phyloP scores from a whole-genome alignment of 30 jellyfish, hydroid and myxozoan species.

The Chrysaora quinquecirrha region DNA sequence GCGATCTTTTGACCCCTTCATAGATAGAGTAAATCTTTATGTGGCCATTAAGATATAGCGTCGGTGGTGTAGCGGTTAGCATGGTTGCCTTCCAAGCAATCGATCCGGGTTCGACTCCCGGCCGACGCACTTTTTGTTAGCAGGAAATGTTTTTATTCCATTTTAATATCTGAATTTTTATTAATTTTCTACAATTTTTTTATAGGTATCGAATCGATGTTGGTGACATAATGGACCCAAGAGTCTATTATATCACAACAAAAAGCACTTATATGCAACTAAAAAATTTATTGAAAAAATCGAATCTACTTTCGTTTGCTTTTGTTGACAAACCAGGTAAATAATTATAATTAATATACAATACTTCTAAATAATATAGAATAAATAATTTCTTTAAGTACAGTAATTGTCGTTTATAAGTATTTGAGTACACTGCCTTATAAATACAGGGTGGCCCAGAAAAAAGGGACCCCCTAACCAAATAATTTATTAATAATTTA shows the following conservation, averaged over 20 bases:
- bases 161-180: too few species aligned
- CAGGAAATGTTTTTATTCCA: too few species aligned
- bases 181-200: too few species aligned
- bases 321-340: constrained; percentile 93
- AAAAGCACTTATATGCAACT: constrained; percentile 79
- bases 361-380: too few species aligned
- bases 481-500: too few species aligned
- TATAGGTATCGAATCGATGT: constrained; percentile 66
- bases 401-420: too few species aligned
- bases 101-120: constrained; percentile 5
- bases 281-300: constrained; percentile 59
- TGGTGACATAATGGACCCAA: constrained; percentile 90
- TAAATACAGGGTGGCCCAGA: too few species aligned
- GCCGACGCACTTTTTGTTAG: neutral
- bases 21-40: too few species aligned
- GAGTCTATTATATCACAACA: constrained; percentile 67
- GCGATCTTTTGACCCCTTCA: neutral
- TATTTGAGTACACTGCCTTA: too few species aligned
- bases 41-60: neutral
- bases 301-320: constrained; percentile 77
- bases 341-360: too few species aligned
- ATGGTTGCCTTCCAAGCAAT: constrained; percentile 1
- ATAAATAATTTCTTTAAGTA: too few species aligned
- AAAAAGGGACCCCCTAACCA: too few species aligned
- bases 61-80: constrained; percentile 3